Conservation (phyloP, 2,113 vertebrate species). For the Cryptomyrus ogoouensis region DNA sequence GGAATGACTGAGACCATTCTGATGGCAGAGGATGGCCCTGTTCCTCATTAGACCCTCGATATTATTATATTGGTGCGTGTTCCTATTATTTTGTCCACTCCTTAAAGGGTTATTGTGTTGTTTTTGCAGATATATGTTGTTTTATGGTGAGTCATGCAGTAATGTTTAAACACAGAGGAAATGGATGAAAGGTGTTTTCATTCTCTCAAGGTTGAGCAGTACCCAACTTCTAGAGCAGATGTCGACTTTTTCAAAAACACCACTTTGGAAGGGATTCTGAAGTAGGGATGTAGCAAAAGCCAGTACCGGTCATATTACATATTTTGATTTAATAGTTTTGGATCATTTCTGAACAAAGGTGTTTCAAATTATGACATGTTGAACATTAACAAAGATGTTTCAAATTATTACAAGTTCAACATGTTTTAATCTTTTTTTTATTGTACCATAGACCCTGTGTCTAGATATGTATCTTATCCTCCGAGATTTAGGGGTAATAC, state of each 20-base stretch:
- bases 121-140: slow-evolving; percentile 7
- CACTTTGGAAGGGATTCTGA: not conserved
- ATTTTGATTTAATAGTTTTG: not conserved
- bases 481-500: not conserved
- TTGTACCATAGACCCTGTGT: not conserved
- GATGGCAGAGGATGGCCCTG: not conserved
- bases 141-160: slow-evolving; percentile 3
- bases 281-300: not conserved
- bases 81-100: not conserved
- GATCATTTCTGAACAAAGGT: not conserved
- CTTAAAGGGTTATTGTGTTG: not conserved
- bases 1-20: not conserved
- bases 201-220: not conserved
- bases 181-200: not conserved
- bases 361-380: not conserved
- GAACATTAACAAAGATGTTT: not conserved
- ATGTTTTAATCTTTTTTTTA: not conserved
- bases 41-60: not conserved
- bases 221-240: not conserved
- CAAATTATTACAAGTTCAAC: not conserved
- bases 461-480: not conserved
- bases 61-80: not conserved
- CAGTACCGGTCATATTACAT: not conserved
- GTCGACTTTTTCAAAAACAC: not conserved
- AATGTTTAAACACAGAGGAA: not conserved